Evolutionary conservation across 2,797 vertebrate species (phyloP), one percentile per base, ranked within the genome.

Genomic region (Tachyglossus aculeatus): DNA sequence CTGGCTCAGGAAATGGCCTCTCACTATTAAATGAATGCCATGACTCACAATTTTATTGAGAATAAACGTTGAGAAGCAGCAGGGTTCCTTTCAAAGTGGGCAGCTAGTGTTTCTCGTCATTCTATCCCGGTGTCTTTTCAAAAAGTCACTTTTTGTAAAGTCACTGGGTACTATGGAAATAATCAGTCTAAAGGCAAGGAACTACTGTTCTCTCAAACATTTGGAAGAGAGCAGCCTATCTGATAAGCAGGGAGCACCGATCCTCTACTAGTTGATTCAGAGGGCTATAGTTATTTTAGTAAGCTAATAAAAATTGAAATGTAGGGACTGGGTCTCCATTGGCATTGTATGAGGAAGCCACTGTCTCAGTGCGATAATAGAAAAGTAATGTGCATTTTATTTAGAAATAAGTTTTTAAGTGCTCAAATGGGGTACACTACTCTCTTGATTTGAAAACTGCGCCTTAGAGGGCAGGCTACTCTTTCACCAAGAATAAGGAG

Each of bases 41-140:
- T 45, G 22, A 14, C 19, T 11, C 38, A 40, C 34, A n/a, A 38
- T 21, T 67, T 67, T 22, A 37, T 1, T 27, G 22, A 56, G 44
- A 29, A 27, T 7, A 10, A 24, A 41, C 44, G 18, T 7, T n/a
- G 40, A 77, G 40, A 65, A 45, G 16, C 48, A 50, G 4, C 5
- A 2, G 47, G n/a, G 9, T 69, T 55, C 33, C 34, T 67, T 61
- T 56, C 63, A 68, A 37, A 61, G 39, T 56, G 22, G 19, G 24
- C 27, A 59, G 43, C 74, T 71, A 56, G 15, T 76, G 22, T 73
- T 81, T 73, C 77, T 66, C 50, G 44, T 66, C 29, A 54, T 44
- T 82, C 52, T 69, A 62, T 74, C 71, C 53, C 15, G 4, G n/a
- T 76, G 68, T 79, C 75, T 73, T 81, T 79, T 65, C 47, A n/a